These are phyloP conservation scores for Felis chaus DNA, from an alignment of 2,113 vertebrate species.

Conservation along the genomic window DNA sequence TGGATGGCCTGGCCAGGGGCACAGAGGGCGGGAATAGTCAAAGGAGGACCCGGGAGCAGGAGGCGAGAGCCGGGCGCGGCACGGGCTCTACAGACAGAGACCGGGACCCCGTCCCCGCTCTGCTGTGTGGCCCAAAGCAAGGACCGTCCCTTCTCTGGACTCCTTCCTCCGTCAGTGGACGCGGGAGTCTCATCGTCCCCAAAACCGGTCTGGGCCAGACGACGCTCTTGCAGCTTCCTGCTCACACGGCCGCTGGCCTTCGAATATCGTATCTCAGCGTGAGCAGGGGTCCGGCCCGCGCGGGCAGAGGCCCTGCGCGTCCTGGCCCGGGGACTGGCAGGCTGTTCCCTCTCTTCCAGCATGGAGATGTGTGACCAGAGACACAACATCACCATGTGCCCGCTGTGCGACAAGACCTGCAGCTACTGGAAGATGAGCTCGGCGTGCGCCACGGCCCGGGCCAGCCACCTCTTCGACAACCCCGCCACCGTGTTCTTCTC, in stretches of 20 bases:
- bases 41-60: background rate
- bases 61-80: background rate
- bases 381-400: constrained; percentile 98
- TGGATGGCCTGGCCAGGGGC: background rate
- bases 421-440: constrained; percentile 97
- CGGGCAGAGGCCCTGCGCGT: rapidly evolving
- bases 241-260: background rate
- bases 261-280: rapidly evolving
- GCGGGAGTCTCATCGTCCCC: background rate
- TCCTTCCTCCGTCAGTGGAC: background rate
- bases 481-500: constrained; percentile 98
- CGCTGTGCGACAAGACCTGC: constrained; percentile 94
- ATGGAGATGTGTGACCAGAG: constrained; percentile 97
- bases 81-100: rapidly evolving
- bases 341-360: constrained; percentile 79
- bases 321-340: background rate
- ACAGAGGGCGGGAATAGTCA: background rate
- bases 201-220: no score
- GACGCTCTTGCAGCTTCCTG: rapidly evolving
- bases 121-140: background rate
- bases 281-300: rapidly evolving
- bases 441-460: constrained; percentile 94
- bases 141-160: background rate
- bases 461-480: constrained; percentile 99
- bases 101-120: background rate